Conservation (phyloP, 2,888 invertebrate genomes). For the Parnassius glacialis region DNA sequence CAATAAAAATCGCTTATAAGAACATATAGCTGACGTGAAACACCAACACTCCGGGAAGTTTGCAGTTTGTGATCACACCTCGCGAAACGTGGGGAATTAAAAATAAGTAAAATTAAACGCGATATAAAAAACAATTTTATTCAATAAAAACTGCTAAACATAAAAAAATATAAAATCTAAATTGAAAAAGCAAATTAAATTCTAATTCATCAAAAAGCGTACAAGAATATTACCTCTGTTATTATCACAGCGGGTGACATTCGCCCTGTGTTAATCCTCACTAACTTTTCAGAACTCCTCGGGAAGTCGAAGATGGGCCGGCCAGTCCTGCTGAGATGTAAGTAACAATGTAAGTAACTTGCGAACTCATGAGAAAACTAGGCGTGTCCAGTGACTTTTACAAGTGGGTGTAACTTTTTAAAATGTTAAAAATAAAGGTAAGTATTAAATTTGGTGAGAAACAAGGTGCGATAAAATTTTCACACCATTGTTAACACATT, state of each 20-base stretch:
- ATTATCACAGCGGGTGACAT: conserved; percentile 51
- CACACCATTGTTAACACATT: not conserved
- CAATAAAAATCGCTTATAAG: no score
- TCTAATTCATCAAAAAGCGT: conserved; percentile 54
- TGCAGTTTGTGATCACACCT: no score
- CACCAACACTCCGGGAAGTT: no score
- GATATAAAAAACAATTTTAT: no score
- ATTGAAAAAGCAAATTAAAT: conserved; percentile 53
- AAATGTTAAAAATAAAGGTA: conserved; percentile 6
- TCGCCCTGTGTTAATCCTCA: conserved; percentile 34
- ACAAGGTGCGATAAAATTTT: conserved; percentile 7
- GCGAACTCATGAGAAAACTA: conserved; percentile 41
- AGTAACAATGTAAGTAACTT: conserved; percentile 28
- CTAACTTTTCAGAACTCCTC: conserved; percentile 11
- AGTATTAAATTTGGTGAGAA: conserved; percentile 12
- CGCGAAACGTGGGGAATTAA: no score
- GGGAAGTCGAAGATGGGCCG: conserved; percentile 36
- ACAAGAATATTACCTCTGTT: conserved; percentile 51
- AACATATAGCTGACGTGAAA: no score
- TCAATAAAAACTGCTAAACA: no score
- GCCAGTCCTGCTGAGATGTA: conserved; percentile 57
- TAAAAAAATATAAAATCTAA: no score
- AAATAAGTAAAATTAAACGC: no score
- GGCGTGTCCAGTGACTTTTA: conserved; percentile 32
- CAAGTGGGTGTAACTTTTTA: conserved; percentile 10